Evolutionary conservation across 2,113 vertebrate species (phyloP).

Genomic region (Podocnemis expansa): DNA sequence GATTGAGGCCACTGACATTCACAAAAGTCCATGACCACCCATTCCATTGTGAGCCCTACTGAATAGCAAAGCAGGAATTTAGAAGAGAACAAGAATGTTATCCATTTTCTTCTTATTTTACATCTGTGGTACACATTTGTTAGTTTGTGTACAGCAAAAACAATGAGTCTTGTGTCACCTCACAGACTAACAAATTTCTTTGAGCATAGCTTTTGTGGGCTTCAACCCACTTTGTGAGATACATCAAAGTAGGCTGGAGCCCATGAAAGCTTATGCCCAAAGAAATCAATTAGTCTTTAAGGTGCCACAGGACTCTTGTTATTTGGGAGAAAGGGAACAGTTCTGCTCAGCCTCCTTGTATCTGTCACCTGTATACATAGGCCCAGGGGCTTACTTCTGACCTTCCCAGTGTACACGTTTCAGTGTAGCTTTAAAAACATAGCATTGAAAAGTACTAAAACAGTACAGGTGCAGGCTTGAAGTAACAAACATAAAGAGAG

Average conservation of each 20-base stretch:
- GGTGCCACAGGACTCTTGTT: too few relatives aligned
- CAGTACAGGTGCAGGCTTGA: background rate
- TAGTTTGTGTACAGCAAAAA: too few relatives aligned
- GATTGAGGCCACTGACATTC: background rate
- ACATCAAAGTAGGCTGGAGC: too few relatives aligned
- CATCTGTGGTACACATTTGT: background rate
- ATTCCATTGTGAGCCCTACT: background rate
- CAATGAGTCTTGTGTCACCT: too few relatives aligned
- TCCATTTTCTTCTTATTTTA: background rate
- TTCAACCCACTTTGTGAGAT: too few relatives aligned
- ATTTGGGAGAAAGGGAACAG: background rate
- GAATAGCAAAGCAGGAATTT: background rate
- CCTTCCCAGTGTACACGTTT: background rate
- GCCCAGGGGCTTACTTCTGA: background rate
- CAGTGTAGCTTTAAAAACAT: background rate
- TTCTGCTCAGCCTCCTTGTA: background rate
- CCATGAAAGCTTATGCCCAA: too few relatives aligned
- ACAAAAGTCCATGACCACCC: background rate
- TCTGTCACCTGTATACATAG: background rate
- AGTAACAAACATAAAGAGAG: background rate
- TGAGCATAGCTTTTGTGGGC: too few relatives aligned
- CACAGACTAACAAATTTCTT: too few relatives aligned
- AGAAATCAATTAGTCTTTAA: too few relatives aligned
- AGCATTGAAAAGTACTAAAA: background rate
- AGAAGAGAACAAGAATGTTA: background rate